These are phyloP conservation scores for Poeciliopsis occidentalis DNA, from an alignment of 2,113 vertebrate genomes.

Conservation along the genomic window DNA sequence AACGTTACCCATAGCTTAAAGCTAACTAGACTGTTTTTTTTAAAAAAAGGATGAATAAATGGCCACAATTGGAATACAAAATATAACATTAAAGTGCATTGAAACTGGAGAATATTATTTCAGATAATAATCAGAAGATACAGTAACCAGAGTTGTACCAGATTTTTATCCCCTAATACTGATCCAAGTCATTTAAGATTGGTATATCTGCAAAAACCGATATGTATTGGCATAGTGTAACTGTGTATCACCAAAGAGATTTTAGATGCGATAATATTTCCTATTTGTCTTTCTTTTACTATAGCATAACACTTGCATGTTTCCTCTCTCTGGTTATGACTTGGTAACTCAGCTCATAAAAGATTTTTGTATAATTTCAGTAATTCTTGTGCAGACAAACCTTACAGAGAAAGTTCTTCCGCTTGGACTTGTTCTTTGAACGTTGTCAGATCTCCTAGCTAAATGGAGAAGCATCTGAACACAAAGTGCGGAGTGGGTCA, in stretches of 20 bases:
- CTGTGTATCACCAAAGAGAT: not conserved
- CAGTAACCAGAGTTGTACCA: not conserved
- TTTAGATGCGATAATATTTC: not conserved
- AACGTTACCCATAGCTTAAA: not conserved
- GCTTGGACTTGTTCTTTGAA: no score
- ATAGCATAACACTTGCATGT: not conserved
- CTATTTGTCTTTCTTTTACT: not conserved
- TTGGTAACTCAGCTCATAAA: not conserved
- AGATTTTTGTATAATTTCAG: no score
- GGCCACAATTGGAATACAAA: not conserved
- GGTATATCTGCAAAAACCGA: no score
- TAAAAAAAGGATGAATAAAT: not conserved
- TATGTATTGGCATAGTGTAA: not conserved
- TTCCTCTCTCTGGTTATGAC: not conserved
- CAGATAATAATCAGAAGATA: not conserved
- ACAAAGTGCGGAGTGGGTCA: no score
- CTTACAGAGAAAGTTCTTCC: no score
- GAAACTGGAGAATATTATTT: not conserved
- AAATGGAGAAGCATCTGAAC: no score
- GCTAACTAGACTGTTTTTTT: not conserved
- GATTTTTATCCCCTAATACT: not conserved
- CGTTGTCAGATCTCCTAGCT: no score
- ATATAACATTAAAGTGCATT: not conserved
- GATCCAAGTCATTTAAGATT: no score
- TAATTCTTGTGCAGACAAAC: no score